Percentiles rank a stretch among this genome's conserved stretches.
Evolutionary conservation across 2,113 vertebrate genomes (phyloP).

Genomic region (Callaeas wilsoni): DNA sequence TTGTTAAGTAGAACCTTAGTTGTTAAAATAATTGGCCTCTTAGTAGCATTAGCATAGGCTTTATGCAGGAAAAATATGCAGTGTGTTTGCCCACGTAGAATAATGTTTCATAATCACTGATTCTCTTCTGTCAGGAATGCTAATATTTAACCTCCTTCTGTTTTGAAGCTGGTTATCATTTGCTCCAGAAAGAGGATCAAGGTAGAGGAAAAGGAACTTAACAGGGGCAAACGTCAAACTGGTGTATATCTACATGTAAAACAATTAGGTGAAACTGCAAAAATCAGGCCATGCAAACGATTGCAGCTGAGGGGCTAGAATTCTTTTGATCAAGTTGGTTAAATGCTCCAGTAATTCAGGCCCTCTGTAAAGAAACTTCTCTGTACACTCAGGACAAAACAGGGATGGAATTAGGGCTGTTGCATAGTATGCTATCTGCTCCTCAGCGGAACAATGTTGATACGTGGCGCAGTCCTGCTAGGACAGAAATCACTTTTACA

Average conservation of each 20-base stretch:
- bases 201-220: not conserved
- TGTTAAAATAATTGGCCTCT: not conserved
- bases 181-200: not conserved
- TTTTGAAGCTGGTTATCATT: not conserved
- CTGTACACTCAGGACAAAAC: not conserved
- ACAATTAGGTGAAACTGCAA: not conserved
- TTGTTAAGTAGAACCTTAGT: not conserved
- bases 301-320: not conserved
- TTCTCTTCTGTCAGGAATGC: not conserved
- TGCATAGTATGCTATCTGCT: not conserved
- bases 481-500: not conserved
- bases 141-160: not conserved
- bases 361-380: not conserved
- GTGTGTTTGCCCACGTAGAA: not conserved
- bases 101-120: slow-evolving; percentile 5
- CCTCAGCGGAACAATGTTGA: not conserved
- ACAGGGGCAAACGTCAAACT: not conserved
- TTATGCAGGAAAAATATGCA: not conserved
- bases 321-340: slow-evolving; percentile 13
- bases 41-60: not conserved
- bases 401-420: not conserved
- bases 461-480: not conserved
- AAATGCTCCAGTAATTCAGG: not conserved
- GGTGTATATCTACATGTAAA: not conserved
- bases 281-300: slow-evolving; percentile 11